Percentiles rank a stretch among this genome's conserved stretches.
Evolutionary conservation across 2,888 invertebrate species (phyloP).

Genomic region (Mechanitis mazaeus): DNA sequence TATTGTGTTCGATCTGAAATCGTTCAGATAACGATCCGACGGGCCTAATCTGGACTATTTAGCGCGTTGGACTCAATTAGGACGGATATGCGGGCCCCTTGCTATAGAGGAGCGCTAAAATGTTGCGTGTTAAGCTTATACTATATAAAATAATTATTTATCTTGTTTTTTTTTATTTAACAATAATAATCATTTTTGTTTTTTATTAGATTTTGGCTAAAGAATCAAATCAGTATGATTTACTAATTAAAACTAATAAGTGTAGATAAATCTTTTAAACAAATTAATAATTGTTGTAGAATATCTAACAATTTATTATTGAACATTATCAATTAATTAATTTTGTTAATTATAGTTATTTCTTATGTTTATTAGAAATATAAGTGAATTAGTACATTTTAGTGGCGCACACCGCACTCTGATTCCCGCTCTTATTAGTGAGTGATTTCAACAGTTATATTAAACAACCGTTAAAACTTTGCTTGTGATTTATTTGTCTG

Average conservation of each 20-base stretch:
- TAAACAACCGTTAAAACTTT: constrained; percentile 36
- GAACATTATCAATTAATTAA: no score
- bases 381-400: constrained; percentile 34
- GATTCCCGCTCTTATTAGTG: constrained; percentile 53
- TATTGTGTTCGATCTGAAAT: constrained; percentile 61
- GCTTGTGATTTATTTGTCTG: constrained; percentile 30
- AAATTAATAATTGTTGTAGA: no score
- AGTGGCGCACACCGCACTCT: constrained; percentile 36
- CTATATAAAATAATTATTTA: no score
- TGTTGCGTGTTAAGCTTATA: neutral
- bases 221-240: no score
- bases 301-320: no score
- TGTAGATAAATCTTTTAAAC: no score
- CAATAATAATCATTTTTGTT: no score
- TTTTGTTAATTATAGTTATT: no score
- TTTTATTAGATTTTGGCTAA: no score
- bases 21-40: constrained; percentile 64
- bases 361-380: neutral
- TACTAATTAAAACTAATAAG: no score
- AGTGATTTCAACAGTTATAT: constrained; percentile 41
- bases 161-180: no score
- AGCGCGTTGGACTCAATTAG: constrained; percentile 75
- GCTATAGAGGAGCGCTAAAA: constrained; percentile 41
- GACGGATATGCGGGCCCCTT: constrained; percentile 75
- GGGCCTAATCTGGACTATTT: constrained; percentile 70